These are phyloP conservation scores for Nomada ferruginata DNA, from an alignment of 2,888 invertebrate genomes.

Conservation along the genomic window DNA sequence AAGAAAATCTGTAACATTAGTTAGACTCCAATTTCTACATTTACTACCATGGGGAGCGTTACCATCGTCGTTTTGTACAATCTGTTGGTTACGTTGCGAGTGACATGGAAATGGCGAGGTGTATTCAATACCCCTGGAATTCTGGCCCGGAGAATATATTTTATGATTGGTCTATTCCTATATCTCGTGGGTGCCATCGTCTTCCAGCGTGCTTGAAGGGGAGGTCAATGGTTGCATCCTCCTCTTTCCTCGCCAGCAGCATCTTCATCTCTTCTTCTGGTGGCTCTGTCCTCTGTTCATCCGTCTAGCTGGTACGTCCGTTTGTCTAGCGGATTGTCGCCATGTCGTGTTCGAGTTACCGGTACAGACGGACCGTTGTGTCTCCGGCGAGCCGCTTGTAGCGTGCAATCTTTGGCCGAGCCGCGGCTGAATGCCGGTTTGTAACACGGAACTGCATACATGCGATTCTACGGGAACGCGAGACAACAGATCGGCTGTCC, in stretches of 20 bases:
- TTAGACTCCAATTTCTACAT: too few species aligned
- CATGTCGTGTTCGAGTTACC: conserved; percentile 70
- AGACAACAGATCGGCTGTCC: conserved; percentile 77
- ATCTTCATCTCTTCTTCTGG: conserved; percentile 15
- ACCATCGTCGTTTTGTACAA: too few species aligned
- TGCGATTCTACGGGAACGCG: conserved; percentile 59
- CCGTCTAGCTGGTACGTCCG: conserved; percentile 61
- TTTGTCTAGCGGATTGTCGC: conserved; percentile 68
- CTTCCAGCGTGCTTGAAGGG: conserved; percentile 40
- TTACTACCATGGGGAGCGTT: neutral
- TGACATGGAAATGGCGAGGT: too few species aligned
- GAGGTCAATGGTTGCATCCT: conserved; percentile 68
- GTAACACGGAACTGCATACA: conserved; percentile 77
- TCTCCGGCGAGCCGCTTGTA: conserved; percentile 63
- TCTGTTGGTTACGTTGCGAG: too few species aligned
- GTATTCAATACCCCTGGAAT: too few species aligned
- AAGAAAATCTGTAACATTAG: conserved; percentile 38
- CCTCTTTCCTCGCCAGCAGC: conserved; percentile 38
- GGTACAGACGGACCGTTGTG: conserved; percentile 73
- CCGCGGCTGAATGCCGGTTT: conserved; percentile 71
- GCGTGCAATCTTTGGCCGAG: conserved; percentile 62
- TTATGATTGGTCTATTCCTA: too few species aligned
- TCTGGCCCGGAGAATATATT: too few species aligned
- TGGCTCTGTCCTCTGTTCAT: conserved; percentile 34
- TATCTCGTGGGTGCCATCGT: conserved; percentile 2